A percentile compares a stretch with the other conserved stretches of the same genome.
These are phyloP conservation scores for Ophiothrix spiculata DNA, from an alignment of 35 echinoderm and acorn worm genomes.

Conservation along the genomic window DNA sequence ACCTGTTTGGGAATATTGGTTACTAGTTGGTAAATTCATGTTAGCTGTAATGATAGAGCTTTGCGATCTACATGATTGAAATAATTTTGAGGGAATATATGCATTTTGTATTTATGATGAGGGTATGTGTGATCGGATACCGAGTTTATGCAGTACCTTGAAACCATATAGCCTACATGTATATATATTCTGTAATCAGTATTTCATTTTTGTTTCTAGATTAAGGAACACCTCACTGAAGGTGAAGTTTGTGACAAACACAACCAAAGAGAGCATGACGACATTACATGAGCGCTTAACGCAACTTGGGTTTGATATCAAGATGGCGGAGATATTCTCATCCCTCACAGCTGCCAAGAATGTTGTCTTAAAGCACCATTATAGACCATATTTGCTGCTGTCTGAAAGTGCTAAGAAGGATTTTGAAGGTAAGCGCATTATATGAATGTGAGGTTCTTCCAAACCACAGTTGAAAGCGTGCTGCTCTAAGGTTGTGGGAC, in stretches of 20 bases:
- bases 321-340: conserved; percentile 78
- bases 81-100: no score
- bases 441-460: no score
- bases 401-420: conserved; percentile 76
- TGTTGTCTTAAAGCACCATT: conserved; percentile 45
- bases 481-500: no score
- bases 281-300: conserved; percentile 58
- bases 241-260: conserved; percentile 98
- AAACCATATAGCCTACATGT: not conserved
- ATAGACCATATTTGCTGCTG: conserved; percentile 71
- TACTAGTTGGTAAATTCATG: no score
- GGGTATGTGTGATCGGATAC: not conserved
- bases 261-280: conserved; percentile 89
- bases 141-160: not conserved
- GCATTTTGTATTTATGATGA: not conserved
- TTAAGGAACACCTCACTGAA: conserved; percentile 49
- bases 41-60: no score
- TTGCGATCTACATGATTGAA: no score
- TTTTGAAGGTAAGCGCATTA: conserved; percentile 78
- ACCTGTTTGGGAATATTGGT: no score
- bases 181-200: not conserved
- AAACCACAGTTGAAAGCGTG: no score
- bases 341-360: conserved; percentile 90
- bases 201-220: conserved; percentile 25
- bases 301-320: conserved; percentile 74